Evolutionary conservation across 2,888 invertebrate genomes (phyloP).

Genomic region (Troides oblongomaculatus): DNA sequence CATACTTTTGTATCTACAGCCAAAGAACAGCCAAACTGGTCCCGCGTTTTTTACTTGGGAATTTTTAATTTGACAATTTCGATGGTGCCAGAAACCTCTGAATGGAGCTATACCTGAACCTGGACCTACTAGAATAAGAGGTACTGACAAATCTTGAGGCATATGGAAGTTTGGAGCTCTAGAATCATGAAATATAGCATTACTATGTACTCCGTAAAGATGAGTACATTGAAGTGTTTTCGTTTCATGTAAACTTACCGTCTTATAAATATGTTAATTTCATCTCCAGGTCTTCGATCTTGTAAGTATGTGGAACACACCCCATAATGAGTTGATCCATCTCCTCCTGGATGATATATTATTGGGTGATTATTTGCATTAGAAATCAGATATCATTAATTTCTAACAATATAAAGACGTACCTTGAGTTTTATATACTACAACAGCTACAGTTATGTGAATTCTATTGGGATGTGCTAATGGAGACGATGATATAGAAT

Average conservation of each 20-base stretch:
- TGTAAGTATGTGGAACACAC: conserved; percentile 95
- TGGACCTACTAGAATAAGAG: conserved; percentile 93
- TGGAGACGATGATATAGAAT: conserved; percentile 95
- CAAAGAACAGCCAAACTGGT: conserved; percentile 90
- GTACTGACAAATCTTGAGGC: conserved; percentile 86
- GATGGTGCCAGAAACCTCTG: conserved; percentile 95
- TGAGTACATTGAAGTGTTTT: not conserved
- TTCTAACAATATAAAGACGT: conserved; percentile 27
- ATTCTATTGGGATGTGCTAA: conserved; percentile 86
- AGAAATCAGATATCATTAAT: not conserved
- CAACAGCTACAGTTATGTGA: conserved; percentile 94
- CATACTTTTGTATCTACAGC: conserved; percentile 88
- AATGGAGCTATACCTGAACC: conserved; percentile 97
- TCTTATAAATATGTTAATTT: conserved; percentile 87
- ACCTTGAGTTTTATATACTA: conserved; percentile 91
- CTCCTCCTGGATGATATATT: conserved; percentile 80
- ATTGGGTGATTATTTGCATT: not conserved
- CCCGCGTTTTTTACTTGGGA: conserved; percentile 49
- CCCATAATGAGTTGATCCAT: conserved; percentile 91
- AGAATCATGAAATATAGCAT: not conserved
- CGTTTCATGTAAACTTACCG: conserved; percentile 73
- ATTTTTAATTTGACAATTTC: conserved; percentile 57
- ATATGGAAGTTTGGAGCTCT: conserved; percentile 93
- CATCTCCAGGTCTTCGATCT: conserved; percentile 82
- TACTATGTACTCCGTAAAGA: not conserved